These are phyloP conservation scores for Chlorocebus sabaeus DNA, from an alignment of 2,113 vertebrate genomes.

Conservation along the genomic window DNA sequence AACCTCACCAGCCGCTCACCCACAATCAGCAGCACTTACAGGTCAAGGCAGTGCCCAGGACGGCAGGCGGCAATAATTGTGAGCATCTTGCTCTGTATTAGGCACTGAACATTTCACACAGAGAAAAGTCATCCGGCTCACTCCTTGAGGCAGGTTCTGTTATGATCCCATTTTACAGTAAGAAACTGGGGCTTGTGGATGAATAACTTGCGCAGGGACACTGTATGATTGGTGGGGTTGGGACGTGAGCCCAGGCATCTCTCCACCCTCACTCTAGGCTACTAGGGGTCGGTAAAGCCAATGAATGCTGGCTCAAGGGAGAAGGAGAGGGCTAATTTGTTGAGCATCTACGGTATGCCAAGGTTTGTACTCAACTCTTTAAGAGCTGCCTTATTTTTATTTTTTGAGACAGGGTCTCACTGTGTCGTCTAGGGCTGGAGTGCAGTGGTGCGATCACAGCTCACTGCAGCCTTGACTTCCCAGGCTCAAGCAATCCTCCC, in stretches of 20 bases:
- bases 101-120: neutral
- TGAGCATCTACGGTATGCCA: neutral
- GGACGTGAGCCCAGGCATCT: no score
- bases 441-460: no score
- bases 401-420: no score
- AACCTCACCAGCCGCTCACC: neutral
- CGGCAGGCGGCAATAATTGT: rapidly evolving
- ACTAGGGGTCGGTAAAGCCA: no score
- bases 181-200: neutral
- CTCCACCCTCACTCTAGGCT: neutral
- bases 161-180: neutral
- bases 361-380: neutral
- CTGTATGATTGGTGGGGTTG: neutral
- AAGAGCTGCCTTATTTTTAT: neutral
- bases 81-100: rapidly evolving
- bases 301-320: no score
- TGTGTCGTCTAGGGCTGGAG: no score
- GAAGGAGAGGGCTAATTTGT: neutral
- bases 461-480: no score
- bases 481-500: no score
- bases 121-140: neutral
- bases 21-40: rapidly evolving
- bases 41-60: neutral
- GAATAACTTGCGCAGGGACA: no score
- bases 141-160: neutral